Conservation (phyloP, 2,113 vertebrate species). For the Scophthalmus maximus region DNA sequence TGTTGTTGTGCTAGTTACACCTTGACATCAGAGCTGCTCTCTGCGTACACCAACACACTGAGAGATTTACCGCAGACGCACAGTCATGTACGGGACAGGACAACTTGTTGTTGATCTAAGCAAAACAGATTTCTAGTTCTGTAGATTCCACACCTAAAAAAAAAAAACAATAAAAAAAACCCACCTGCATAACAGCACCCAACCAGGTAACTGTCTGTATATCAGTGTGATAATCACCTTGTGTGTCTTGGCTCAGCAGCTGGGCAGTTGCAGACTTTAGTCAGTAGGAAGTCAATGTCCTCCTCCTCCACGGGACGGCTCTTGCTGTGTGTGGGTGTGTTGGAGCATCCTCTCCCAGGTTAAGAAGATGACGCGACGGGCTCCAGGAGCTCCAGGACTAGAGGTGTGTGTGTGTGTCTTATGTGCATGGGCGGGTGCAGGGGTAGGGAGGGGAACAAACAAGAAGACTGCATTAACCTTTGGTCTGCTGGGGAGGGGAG, state of each 20-base stretch:
- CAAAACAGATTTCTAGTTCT: not conserved
- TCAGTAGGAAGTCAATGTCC: conserved; percentile 85
- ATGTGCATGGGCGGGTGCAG: conserved; percentile 79
- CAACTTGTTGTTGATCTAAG: not conserved
- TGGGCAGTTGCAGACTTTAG: conserved; percentile 85
- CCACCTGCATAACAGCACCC: not conserved
- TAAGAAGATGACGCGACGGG: conserved; percentile 43
- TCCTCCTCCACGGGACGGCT: conserved; percentile 32
- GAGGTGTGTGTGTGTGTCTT: conserved; percentile 53
- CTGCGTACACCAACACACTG: conserved; percentile 2
- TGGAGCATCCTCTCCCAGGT: conserved; percentile 36
- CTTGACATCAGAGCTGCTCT: conserved; percentile 33
- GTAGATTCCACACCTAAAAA: not conserved
- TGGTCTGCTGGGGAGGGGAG: conserved; percentile 78
- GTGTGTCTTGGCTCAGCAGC: conserved; percentile 81
- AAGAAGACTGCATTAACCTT: conserved; percentile 85
- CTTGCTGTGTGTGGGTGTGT: conserved; percentile 26
- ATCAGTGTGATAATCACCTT: conserved; percentile 77
- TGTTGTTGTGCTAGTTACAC: conserved; percentile 44
- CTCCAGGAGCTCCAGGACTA: conserved; percentile 38
- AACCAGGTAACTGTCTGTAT: not conserved
- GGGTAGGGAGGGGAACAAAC: conserved; percentile 80
- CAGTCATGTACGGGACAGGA: not conserved
- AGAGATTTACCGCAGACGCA: not conserved
- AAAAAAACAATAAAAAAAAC: not conserved